Evolutionary conservation across 1,140 invertebrate genomes (phyloP).

Genomic region (Penaeus indicus): DNA sequence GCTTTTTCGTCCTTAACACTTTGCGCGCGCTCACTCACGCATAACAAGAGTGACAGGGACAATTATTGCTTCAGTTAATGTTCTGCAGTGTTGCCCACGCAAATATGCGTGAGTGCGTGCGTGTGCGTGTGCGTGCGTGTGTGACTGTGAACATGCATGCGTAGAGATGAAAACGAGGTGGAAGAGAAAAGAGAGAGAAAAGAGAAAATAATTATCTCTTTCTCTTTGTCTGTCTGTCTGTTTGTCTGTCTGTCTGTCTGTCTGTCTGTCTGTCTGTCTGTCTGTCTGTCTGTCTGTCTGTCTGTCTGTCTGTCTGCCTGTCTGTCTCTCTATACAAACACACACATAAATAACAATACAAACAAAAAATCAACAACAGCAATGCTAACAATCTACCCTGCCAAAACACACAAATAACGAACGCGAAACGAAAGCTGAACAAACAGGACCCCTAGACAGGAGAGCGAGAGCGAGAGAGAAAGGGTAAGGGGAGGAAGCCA

Average conservation of each 20-base stretch:
- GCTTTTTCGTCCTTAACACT: no score
- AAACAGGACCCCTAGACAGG: not conserved
- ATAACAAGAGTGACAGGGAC: no score
- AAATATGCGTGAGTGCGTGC: not conserved
- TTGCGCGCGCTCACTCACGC: no score
- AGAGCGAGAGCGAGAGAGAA: conserved; percentile 13
- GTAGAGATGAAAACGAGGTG: not conserved
- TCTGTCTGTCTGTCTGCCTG: no score
- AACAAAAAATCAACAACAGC: not conserved
- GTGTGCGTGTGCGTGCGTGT: not conserved
- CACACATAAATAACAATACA: conserved; percentile 32
- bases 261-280: no score
- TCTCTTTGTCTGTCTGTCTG: no score
- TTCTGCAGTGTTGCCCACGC: no score
- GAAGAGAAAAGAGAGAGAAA: not conserved
- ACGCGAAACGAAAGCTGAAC: not conserved
- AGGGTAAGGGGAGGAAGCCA: not conserved
- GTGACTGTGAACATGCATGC: not conserved
- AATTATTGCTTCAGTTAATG: no score
- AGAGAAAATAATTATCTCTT: not conserved
- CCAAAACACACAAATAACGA: not conserved
- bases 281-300: no score
- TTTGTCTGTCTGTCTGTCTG: no score
- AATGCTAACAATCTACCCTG: not conserved
- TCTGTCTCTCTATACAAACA: not conserved